These are phyloP conservation scores for Cygnus buccinator DNA, from an alignment of 2,113 vertebrate species.

Conservation along the genomic window DNA sequence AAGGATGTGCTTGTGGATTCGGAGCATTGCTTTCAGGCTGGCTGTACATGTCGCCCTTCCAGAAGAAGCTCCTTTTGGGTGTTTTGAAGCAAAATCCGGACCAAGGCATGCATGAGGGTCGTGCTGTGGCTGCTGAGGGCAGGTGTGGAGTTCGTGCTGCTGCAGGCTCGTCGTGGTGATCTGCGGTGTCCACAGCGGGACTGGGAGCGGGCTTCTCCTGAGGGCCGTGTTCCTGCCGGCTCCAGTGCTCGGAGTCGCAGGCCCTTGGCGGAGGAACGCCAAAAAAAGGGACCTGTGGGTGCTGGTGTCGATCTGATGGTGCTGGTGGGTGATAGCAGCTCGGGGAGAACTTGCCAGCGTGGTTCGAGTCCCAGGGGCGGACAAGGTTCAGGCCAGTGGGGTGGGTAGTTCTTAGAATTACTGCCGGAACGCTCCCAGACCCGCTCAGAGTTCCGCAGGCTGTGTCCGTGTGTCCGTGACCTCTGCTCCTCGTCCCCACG, in stretches of 20 bases:
- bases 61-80: not conserved
- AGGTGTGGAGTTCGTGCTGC: not conserved
- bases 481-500: not conserved
- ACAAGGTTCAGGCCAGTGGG: not conserved
- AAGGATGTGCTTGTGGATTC: not conserved
- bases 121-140: rapidly evolving
- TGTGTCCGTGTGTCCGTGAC: not conserved
- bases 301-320: rapidly evolving
- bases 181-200: not conserved
- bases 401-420: not conserved
- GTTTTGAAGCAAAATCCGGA: not conserved
- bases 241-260: not conserved
- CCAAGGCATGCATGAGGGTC: rapidly evolving
- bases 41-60: rapidly evolving
- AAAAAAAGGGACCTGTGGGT: rapidly evolving
- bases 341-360: not conserved
- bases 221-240: rapidly evolving
- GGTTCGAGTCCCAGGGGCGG: not conserved
- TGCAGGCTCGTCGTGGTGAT: rapidly evolving
- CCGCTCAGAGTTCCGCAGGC: not conserved
- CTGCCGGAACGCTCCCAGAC: not conserved
- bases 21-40: rapidly evolving
- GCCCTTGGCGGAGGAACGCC: not conserved
- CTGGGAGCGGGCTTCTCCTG: not conserved
- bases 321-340: not conserved